Conservation (phyloP, 2,113 vertebrate species). For the rabbit (Oryctolagus cuniculus) region mOryCun1.1 NC_091434.1:74062501-74063000, state of each 20-base stretch:
- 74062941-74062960: neutral
- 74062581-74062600: neutral
- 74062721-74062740: neutral
- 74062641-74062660: neutral
- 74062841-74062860: neutral
- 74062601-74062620: neutral
- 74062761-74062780: neutral
- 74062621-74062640: slow-evolving; percentile 11
- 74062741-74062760: neutral
- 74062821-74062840: slow-evolving; percentile 40
- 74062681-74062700: no score
- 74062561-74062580: neutral
- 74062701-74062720: no score
- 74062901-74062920: neutral
- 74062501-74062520: neutral
- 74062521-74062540: neutral
- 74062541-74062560: neutral
- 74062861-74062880: neutral
- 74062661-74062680: neutral
- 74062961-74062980: neutral
- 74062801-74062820: neutral
- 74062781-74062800: neutral
- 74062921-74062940: neutral
- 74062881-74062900: neutral
- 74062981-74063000: slow-evolving; percentile 13